A percentile compares a stretch with the other conserved stretches of the same genome.
phyloP scores from a whole-genome alignment of 1,140 invertebrate species.

The Eurosta solidaginis region DNA sequence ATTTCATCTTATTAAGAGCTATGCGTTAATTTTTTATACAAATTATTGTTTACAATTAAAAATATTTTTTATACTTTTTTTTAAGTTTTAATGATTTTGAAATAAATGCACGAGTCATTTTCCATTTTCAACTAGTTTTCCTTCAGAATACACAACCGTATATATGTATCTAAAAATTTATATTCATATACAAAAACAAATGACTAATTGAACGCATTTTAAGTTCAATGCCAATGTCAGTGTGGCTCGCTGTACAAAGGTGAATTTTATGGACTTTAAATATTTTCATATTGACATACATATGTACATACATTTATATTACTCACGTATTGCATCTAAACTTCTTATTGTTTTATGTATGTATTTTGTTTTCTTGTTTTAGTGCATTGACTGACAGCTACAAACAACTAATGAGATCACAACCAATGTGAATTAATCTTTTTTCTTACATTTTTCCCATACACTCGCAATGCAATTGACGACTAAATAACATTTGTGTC shows the following conservation, averaged over 20 bases:
- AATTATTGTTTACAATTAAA: background rate
- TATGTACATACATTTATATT: background rate
- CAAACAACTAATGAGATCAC: background rate
- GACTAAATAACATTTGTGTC: too few relatives aligned
- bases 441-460: too few relatives aligned
- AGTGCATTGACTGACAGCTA: background rate
- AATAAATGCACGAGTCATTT: constrained; percentile 15
- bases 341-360: too few relatives aligned
- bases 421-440: background rate
- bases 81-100: background rate
- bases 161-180: too few relatives aligned
- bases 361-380: too few relatives aligned
- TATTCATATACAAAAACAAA: background rate
- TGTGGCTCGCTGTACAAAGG: background rate
- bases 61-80: background rate
- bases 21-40: background rate
- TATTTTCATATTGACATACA: background rate
- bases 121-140: constrained; percentile 24
- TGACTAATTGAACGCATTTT: constrained; percentile 27
- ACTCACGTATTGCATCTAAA: background rate
- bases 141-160: background rate
- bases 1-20: constrained; percentile 11
- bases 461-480: background rate
- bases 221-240: constrained; percentile 28
- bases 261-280: background rate